Evolutionary conservation across 2,888 invertebrate species (phyloP).

Genomic region (Drosophila nr. fundita): DNA sequence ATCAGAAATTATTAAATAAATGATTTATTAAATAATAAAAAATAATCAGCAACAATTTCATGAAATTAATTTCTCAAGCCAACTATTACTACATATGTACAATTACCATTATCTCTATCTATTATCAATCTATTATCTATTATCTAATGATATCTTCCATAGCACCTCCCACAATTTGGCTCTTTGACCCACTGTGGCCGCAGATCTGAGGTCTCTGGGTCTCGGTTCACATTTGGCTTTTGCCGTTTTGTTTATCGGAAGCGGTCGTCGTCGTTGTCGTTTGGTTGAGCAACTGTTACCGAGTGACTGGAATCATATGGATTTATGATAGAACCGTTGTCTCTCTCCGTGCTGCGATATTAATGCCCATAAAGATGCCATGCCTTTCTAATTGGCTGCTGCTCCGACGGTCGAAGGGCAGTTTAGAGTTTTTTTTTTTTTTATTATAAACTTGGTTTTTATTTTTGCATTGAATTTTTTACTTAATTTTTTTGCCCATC

Average conservation of each 20-base stretch:
- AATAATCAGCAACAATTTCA: not conserved
- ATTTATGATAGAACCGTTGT: constrained; percentile 57
- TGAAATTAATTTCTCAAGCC: too few relatives aligned
- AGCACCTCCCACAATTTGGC: not conserved
- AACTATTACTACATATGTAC: not conserved
- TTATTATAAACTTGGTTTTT: constrained; percentile 17
- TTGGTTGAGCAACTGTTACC: constrained; percentile 63
- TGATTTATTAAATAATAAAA: not conserved
- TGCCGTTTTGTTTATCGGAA: constrained; percentile 51
- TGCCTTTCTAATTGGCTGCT: constrained; percentile 55
- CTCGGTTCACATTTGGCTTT: constrained; percentile 35
- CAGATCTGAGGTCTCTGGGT: constrained; percentile 30
- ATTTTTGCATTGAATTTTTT: constrained; percentile 6
- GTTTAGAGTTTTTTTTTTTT: constrained; percentile 29
- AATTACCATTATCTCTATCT: not conserved
- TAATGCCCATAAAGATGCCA: constrained; percentile 40
- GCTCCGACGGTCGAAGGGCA: constrained; percentile 45
- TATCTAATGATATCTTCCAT: too few relatives aligned
- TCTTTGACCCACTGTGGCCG: not conserved
- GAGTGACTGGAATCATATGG: constrained; percentile 60
- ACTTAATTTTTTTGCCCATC: constrained; percentile 31
- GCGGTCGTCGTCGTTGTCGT: constrained; percentile 35
- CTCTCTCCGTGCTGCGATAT: constrained; percentile 8
- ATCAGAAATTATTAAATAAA: not conserved
- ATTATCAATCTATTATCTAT: too few relatives aligned